Percentiles rank a stretch among this genome's conserved stretches.
phyloP scores from a whole-genome alignment of 2,113 vertebrate genomes.

The Ciconia boyciana region DNA sequence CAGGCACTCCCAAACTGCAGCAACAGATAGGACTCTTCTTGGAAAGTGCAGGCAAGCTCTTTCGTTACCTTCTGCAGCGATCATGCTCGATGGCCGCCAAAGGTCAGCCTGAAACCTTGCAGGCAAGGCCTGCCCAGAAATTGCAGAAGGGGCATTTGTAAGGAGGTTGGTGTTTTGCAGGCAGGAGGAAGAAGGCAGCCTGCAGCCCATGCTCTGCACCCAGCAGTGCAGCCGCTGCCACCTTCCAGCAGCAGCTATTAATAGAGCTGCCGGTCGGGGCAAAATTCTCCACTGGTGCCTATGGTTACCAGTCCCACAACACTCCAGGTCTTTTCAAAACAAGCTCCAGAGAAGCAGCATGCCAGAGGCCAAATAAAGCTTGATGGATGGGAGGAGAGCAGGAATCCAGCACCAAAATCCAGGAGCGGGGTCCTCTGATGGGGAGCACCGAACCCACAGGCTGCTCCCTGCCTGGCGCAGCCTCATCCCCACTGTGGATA shows the following conservation, averaged over 20 bases:
- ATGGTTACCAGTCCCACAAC: conserved; percentile 58
- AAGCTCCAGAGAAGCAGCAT: background rate
- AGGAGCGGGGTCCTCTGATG: rapidly evolving
- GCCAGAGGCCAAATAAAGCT: conserved; percentile 26
- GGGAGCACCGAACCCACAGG: rapidly evolving
- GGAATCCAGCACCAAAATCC: background rate
- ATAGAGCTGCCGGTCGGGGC: background rate
- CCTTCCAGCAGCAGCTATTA: background rate
- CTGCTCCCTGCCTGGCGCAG: background rate
- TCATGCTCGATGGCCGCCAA: rapidly evolving
- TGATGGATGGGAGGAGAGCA: background rate
- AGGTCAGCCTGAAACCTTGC: background rate
- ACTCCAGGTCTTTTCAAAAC: conserved; percentile 32
- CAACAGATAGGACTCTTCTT: rapidly evolving
- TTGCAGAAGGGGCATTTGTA: background rate
- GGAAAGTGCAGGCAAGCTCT: rapidly evolving
- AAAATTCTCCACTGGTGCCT: conserved; percentile 20
- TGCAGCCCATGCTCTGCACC: background rate
- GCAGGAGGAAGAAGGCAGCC: background rate
- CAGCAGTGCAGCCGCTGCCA: background rate
- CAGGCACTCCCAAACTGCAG: background rate
- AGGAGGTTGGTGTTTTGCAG: background rate
- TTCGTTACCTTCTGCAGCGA: background rate
- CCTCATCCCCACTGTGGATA: background rate
- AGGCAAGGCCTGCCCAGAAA: background rate